Base-by-base conservation (phyloP, 2,113 vertebrate species). In the Tenrec ecaudatus region DNA sequence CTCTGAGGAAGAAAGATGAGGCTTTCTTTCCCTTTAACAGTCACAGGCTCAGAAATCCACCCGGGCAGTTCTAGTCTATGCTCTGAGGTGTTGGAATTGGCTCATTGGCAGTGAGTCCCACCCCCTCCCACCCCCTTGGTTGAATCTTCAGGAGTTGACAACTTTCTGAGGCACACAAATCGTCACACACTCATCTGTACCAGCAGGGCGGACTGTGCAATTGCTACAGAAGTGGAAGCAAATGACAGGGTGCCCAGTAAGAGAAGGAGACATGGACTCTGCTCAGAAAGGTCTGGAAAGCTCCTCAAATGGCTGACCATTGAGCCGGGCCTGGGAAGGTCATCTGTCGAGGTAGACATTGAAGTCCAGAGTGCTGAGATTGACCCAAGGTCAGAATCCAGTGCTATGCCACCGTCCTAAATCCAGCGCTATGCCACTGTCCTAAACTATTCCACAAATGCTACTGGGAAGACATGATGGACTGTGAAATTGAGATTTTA, bases 401-500 rank as follows among this genome's bases (percentile, higher is more conserved):
- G 12, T 57, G 47, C 62, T 47, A 3, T 16, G 3, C 60, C 25
- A 36, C 66, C 7, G 3, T 2, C 57, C 33, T 22, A 20, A 23
- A 57, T n/a, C n/a, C 60, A 19, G 12, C 53, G 47, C 62, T 47
- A 3, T 16, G 3, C 60, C 25, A 36, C 66, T 10, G 3, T 2
- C 57, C 33, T 22, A 20, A 23, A 57, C 64, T 66, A 29, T 40
- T 27, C 79, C 25, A 31, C 77, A 89, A 84, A 25, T 29, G 25
- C 64, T 36, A 33, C 8, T 64, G 29, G 33, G 73, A 29, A 90
- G 38, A 69, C 1, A 19, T 6, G 27, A 23, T 4, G 0, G 31
- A 20, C 22, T 38, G 7, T 78, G 75, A 82, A 84, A 73, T 38
- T 57, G 68, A 92, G 76, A 76, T 90, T 94, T 94, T 88, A 81